Percentiles rank a stretch among this genome's conserved stretches.
phyloP scores from a whole-genome alignment of 2,113 vertebrate species.

The Probosciger aterrimus region DNA sequence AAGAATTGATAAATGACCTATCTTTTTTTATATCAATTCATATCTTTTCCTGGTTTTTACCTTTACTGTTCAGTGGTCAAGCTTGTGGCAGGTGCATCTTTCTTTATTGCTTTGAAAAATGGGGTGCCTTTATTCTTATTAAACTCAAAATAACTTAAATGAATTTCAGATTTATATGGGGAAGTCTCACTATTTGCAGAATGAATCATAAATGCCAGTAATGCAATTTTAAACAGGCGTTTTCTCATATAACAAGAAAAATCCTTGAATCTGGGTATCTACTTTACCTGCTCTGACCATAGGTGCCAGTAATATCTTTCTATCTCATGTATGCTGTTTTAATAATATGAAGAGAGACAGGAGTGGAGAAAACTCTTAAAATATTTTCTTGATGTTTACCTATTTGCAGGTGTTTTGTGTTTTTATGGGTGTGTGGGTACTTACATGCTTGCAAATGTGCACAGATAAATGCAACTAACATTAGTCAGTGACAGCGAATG shows the following conservation, averaged over 20 bases:
- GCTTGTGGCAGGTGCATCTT: conserved; percentile 56
- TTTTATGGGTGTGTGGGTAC: background rate
- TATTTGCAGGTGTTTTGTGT: background rate
- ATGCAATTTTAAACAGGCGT: conserved; percentile 61
- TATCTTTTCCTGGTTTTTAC: conserved; percentile 15
- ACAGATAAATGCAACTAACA: background rate
- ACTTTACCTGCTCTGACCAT: conserved; percentile 11
- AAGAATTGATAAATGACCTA: conserved; percentile 2
- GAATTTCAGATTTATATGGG: conserved; percentile 65
- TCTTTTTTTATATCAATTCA: conserved; percentile 11
- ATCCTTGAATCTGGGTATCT: conserved; percentile 8
- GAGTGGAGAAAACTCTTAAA: background rate
- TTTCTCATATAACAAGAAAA: conserved; percentile 35
- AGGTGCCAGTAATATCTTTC: background rate
- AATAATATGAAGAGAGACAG: background rate
- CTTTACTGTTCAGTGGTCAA: conserved; percentile 10
- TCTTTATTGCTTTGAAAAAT: conserved; percentile 68
- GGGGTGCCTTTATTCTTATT: conserved; percentile 63
- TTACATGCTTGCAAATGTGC: background rate
- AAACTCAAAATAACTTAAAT: conserved; percentile 64
- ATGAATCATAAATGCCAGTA: conserved; percentile 66
- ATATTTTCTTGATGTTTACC: background rate
- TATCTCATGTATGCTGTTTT: background rate
- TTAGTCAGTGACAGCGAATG: background rate
- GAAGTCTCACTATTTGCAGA: conserved; percentile 63